Percentiles rank a stretch among this genome's conserved stretches.
Conservation (phyloP, 2,113 vertebrate species). For the Corynorhinus townsendii region DNA sequence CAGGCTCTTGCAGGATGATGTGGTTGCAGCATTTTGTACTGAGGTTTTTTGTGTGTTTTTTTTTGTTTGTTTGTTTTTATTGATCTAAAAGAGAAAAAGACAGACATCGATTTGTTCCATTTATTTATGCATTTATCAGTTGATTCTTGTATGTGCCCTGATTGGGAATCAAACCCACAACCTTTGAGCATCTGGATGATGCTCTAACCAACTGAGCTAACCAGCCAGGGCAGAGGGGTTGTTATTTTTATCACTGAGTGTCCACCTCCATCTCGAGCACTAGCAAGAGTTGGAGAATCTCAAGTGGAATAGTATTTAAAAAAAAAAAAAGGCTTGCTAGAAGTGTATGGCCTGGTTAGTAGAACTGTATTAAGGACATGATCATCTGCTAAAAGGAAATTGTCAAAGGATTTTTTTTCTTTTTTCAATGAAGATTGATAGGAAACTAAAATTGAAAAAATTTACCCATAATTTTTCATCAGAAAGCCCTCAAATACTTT, state of each 20-base stretch:
- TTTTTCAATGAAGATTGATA: not conserved
- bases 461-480: not conserved
- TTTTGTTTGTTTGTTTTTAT: not conserved
- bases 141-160: not conserved
- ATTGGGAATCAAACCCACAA: not conserved
- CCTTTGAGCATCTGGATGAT: not conserved
- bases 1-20: not conserved
- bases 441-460: not conserved
- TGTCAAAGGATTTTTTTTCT: not conserved
- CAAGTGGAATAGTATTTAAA: not conserved
- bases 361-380: not conserved
- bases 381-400: not conserved
- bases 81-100: not conserved
- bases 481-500: not conserved
- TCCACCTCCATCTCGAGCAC: not conserved
- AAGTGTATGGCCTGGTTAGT: not conserved
- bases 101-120: not conserved
- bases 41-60: not conserved
- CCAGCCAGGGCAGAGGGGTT: not conserved
- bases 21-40: not conserved
- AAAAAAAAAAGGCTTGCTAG: not conserved
- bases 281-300: not conserved
- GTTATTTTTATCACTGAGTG: not conserved
- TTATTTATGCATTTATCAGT: not conserved
- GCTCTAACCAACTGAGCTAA: not conserved